These are phyloP conservation scores for Poeciliopsis paucimaculata DNA, from an alignment of 2,797 vertebrate genomes.

Conservation along the genomic window DNA sequence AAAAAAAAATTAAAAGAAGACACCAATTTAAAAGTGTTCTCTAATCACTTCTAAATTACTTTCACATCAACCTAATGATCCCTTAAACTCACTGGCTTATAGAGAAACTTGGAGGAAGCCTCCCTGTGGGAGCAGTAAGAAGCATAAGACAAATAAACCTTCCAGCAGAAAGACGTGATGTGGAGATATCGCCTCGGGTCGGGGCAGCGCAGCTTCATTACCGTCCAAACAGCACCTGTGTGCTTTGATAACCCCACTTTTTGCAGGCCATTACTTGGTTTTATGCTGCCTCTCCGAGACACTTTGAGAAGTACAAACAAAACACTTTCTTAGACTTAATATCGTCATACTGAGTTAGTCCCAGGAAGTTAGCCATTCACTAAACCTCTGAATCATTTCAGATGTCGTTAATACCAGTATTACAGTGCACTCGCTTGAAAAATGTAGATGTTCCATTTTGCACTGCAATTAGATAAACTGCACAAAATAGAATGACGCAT, in stretches of 20 bases:
- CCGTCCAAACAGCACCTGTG: conserved; percentile 39
- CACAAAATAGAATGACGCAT: conserved; percentile 13
- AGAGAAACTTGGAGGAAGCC: conserved; percentile 21
- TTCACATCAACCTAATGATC: conserved; percentile 50
- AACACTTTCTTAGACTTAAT: conserved; percentile 28
- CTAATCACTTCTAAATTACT: conserved; percentile 42
- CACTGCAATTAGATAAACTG: conserved; percentile 4
- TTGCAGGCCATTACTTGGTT: conserved; percentile 62
- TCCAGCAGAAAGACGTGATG: conserved; percentile 37
- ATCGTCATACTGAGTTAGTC: conserved; percentile 20
- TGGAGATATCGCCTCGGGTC: conserved; percentile 39
- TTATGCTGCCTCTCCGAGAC: conserved; percentile 41
- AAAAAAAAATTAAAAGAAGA: too few species aligned
- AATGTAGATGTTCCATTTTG: conserved; percentile 14
- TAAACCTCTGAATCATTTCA: conserved; percentile 32
- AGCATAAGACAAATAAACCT: conserved; percentile 59
- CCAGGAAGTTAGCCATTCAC: conserved; percentile 44
- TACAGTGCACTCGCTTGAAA: conserved; percentile 1
- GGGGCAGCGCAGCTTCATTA: conserved; percentile 62
- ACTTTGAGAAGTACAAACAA: conserved; percentile 39
- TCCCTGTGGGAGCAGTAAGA: conserved; percentile 23
- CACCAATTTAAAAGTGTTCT: neutral
- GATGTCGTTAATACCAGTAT: conserved; percentile 2
- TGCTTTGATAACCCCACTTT: conserved; percentile 57
- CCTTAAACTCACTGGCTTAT: neutral